phyloP scores from a whole-genome alignment of 2,888 invertebrate genomes.

The Linyphia triangularis region DNA sequence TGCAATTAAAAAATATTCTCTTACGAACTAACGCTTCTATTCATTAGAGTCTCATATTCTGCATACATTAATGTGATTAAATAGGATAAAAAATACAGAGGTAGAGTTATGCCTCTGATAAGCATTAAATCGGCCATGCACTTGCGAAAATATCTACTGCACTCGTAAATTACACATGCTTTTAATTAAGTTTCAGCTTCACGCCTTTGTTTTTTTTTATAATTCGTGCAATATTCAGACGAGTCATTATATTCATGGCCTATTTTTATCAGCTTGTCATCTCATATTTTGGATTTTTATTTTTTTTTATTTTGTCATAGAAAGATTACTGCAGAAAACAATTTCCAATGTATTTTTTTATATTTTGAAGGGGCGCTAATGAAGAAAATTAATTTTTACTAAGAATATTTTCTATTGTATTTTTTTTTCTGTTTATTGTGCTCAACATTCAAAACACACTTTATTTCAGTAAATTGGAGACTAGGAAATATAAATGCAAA shows the following conservation, averaged over 20 bases:
- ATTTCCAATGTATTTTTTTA: not conserved
- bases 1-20: no score
- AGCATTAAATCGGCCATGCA: constrained; percentile 31
- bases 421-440: no score
- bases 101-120: constrained; percentile 21
- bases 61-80: constrained; percentile 41
- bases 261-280: not conserved
- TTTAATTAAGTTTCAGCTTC: constrained; percentile 40
- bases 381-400: no score
- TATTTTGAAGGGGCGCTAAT: no score
- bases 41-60: constrained; percentile 18
- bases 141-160: constrained; percentile 35
- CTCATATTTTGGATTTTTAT: not conserved
- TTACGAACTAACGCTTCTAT: not conserved
- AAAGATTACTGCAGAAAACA: not conserved
- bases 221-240: not conserved
- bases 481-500: no score
- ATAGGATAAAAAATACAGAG: not conserved
- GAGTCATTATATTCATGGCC: no score
- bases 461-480: no score
- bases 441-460: no score
- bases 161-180: constrained; percentile 29
- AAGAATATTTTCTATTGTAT: no score
- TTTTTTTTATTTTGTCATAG: not conserved
- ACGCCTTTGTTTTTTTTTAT: constrained; percentile 24